phyloP scores from a whole-genome alignment of 2,888 invertebrate species.

The Lingula anatina region DNA sequence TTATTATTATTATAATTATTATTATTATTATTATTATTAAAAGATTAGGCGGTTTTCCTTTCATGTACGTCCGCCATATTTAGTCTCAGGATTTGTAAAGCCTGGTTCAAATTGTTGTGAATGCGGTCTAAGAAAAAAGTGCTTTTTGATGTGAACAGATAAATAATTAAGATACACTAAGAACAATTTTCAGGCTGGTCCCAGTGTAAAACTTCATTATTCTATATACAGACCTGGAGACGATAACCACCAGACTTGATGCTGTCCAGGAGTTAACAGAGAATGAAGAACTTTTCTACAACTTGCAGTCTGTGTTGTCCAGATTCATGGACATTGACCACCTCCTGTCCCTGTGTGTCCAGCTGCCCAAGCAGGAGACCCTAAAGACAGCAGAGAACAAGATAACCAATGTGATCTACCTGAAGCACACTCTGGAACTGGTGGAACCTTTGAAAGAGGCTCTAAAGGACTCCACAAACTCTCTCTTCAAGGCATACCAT shows the following conservation, averaged over 20 bases:
- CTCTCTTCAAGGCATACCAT: slow-evolving; percentile 59
- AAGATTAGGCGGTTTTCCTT: no score
- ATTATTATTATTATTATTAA: no score
- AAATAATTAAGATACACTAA: no score
- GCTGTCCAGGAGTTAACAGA: slow-evolving; percentile 72
- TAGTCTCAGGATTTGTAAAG: no score
- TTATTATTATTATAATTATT: no score
- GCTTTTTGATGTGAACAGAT: no score
- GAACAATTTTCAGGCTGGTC: no score
- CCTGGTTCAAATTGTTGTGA: no score
- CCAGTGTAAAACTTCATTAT: no score
- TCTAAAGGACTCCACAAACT: slow-evolving; percentile 57
- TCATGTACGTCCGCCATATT: no score
- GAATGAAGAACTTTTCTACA: slow-evolving; percentile 62
- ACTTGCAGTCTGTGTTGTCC: slow-evolving; percentile 57
- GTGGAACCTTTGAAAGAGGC: slow-evolving; percentile 64
- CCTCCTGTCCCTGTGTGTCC: slow-evolving; percentile 60
- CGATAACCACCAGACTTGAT: slow-evolving; percentile 67
- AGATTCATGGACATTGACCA: slow-evolving; percentile 74
- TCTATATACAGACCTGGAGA: slow-evolving; percentile 54
- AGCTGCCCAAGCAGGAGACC: slow-evolving; percentile 50
- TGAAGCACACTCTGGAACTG: slow-evolving; percentile 73
- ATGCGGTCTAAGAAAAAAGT: no score
- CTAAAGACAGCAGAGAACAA: slow-evolving; percentile 66
- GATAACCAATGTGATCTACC: slow-evolving; percentile 69